Evolutionary conservation across 1,140 invertebrate species (phyloP).

Genomic region (Drosophila mauritiana): DNA sequence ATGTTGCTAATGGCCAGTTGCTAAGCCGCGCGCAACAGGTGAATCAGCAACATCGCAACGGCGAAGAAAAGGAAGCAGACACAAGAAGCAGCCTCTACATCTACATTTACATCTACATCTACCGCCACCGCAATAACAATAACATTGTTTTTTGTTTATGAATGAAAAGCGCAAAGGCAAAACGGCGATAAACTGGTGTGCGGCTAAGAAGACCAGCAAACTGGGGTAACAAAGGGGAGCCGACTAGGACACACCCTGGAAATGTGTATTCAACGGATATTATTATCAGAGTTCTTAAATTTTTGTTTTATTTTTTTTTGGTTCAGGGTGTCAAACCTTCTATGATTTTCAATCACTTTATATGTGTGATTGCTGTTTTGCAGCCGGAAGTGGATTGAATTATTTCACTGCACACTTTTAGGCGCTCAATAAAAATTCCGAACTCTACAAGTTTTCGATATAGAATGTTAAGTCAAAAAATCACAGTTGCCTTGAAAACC

Average conservation of each 20-base stretch:
- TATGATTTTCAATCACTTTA: too few species aligned
- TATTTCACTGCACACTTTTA: too few species aligned
- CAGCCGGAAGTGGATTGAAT: too few species aligned
- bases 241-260: constrained; percentile 3
- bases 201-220: constrained; percentile 45
- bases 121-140: constrained; percentile 8
- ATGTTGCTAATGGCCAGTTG: constrained; percentile 21
- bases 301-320: too few species aligned
- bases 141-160: constrained; percentile 74
- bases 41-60: constrained; percentile 24
- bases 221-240: neutral
- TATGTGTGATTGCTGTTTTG: too few species aligned
- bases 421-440: too few species aligned
- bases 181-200: constrained; percentile 63
- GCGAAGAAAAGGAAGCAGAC: constrained; percentile 11
- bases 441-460: too few species aligned
- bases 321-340: too few species aligned
- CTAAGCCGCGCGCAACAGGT: constrained; percentile 61
- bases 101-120: too few species aligned
- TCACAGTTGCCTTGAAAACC: neutral
- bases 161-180: constrained; percentile 73
- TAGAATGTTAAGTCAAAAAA: too few species aligned
- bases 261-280: neutral
- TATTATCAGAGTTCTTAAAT: too few species aligned
- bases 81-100: neutral